These are phyloP conservation scores for Phyllostomus discolor DNA, from an alignment of 2,113 vertebrate species.

Conservation along the genomic window DNA sequence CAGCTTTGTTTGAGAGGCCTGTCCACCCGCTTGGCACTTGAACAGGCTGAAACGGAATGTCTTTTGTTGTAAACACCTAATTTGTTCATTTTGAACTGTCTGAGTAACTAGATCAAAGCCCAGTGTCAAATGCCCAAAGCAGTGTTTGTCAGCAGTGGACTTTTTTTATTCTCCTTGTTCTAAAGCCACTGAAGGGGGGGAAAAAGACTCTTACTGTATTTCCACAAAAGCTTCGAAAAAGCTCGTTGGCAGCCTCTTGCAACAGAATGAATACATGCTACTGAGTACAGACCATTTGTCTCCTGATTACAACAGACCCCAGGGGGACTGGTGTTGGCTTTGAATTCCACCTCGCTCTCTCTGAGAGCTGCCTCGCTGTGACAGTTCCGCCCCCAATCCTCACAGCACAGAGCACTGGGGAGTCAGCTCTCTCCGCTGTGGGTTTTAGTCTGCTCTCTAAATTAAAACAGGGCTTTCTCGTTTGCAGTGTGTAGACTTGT, in stretches of 20 bases:
- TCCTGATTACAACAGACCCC: slow-evolving; percentile 71
- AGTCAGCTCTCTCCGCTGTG: slow-evolving; percentile 17
- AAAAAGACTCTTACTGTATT: slow-evolving; percentile 71
- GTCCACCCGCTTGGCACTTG: slow-evolving; percentile 50
- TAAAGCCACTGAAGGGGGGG: slow-evolving; percentile 72
- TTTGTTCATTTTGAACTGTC: slow-evolving; percentile 81
- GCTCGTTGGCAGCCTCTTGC: slow-evolving; percentile 76
- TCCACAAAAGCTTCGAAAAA: slow-evolving; percentile 72
- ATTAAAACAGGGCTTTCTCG: slow-evolving; percentile 74
- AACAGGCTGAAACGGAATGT: slow-evolving; percentile 56
- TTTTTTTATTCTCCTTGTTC: slow-evolving; percentile 73
- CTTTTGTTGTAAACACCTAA: slow-evolving; percentile 78
- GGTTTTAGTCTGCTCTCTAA: slow-evolving; percentile 74
- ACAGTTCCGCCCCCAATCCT: slow-evolving; percentile 53
- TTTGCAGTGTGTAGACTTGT: slow-evolving; percentile 73
- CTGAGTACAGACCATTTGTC: slow-evolving; percentile 69
- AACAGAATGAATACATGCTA: slow-evolving; percentile 79
- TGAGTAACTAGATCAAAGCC: slow-evolving; percentile 81
- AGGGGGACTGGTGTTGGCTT: slow-evolving; percentile 80
- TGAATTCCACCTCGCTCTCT: slow-evolving; percentile 78
- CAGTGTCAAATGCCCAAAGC: slow-evolving; percentile 82
- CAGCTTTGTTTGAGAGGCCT: slow-evolving; percentile 15
- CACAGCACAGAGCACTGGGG: slow-evolving; percentile 41
- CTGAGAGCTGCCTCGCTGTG: slow-evolving; percentile 61
- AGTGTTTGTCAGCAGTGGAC: slow-evolving; percentile 81